phyloP scores from a whole-genome alignment of 2,797 vertebrate genomes.

The Enteromius argenteus region DNA sequence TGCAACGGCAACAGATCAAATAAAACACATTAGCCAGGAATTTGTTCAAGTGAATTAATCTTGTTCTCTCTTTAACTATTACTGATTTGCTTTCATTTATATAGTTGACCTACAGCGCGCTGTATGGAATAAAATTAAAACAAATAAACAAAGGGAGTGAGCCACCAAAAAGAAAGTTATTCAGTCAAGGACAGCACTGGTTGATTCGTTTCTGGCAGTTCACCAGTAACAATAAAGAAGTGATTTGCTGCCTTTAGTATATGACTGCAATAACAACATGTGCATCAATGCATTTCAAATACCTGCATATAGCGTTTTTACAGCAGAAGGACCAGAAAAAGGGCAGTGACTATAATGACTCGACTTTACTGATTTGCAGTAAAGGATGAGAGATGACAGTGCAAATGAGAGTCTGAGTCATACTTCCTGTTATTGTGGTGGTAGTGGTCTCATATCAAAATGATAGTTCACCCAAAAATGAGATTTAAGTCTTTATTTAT shows the following conservation, averaged over 20 bases:
- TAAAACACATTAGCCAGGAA: slow-evolving; percentile 52
- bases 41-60: slow-evolving; percentile 47
- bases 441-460: slow-evolving; percentile 22
- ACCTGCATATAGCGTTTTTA: neutral
- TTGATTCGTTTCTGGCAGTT: slow-evolving; percentile 54
- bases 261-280: slow-evolving; percentile 47
- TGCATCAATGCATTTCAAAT: slow-evolving; percentile 46
- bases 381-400: slow-evolving; percentile 28
- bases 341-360: slow-evolving; percentile 37
- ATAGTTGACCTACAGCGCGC: slow-evolving; percentile 7
- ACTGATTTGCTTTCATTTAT: slow-evolving; percentile 4
- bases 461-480: neutral
- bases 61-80: slow-evolving; percentile 20
- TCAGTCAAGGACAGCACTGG: slow-evolving; percentile 68
- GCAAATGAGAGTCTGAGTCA: slow-evolving; percentile 48
- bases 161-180: slow-evolving; percentile 66
- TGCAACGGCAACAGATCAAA: slow-evolving; percentile 45
- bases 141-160: slow-evolving; percentile 30
- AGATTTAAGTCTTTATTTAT: neutral
- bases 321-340: slow-evolving; percentile 40
- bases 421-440: slow-evolving; percentile 49
- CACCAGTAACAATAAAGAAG: slow-evolving; percentile 58
- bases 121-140: slow-evolving; percentile 27
- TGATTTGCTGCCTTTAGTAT: slow-evolving; percentile 43
- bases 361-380: neutral